Base-by-base conservation (phyloP, 2,888 invertebrate genomes). In the Danaus chrysippus region DNA sequence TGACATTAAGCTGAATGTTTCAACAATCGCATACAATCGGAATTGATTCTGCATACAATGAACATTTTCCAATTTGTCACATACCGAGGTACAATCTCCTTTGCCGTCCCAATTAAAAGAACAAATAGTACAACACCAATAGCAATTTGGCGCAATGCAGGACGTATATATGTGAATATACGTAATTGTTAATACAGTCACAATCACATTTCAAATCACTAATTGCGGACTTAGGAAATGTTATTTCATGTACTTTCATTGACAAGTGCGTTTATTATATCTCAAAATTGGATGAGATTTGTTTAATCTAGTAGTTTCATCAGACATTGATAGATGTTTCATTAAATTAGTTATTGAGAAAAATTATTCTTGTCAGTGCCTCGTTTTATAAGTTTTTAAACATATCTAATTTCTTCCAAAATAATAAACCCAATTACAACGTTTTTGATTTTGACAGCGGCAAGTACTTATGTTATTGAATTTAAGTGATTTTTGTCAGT, bases 101-200 rank as follows among this genome's bases (percentile, higher is more conserved):
- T 59, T 61, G 67, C 62, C 62, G 62, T 79, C 81, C 73, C 79
- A 82, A 83, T 82, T 82, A 82, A 79, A 82, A 81, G 77, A 78
- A 81, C 81, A 84, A 84, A 83, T 81, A 80, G 72, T 81, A 81
- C 76, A 76, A 81, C 82, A 82, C 78, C 77, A 77, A 83, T 79
- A 77, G 75, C 77, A 82, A 80, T 84, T 84, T 89, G 87, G 84
- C 87, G 89, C 89, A 88, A 85, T 89, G 89, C 89, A 89, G 88
- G 84, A 84, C 79, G 81, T 74, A 76, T 77, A 77, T 78, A 76
- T 83, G 75, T 83, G 75, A 76, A 79, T 34, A 34, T 34, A 34
- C 23, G 23, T 34, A 34, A 82, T 78, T 78, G 75, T 82, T 76
- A 82, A 83, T 81, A 75, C 75, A 79, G 76, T 79, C 78, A 79